A percentile compares a stretch with the other conserved stretches of the same genome.
These are phyloP conservation scores for Anarrhichthys ocellatus DNA, from an alignment of 2,113 vertebrate species.

Conservation along the genomic window DNA sequence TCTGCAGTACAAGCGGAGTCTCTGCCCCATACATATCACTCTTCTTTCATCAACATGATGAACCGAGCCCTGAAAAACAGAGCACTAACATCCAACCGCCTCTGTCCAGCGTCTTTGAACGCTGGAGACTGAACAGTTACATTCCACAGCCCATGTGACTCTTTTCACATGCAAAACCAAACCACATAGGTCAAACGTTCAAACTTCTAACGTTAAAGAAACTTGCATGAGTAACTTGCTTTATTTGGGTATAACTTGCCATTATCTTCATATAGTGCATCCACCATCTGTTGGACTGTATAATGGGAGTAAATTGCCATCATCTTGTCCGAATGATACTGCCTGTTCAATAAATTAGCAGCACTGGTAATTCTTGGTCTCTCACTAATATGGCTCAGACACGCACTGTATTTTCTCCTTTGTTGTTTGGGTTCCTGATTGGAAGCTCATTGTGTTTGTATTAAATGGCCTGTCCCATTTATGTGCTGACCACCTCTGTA, in stretches of 20 bases:
- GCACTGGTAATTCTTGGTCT: background rate
- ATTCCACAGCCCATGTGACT: constrained; percentile 59
- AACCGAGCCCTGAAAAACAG: constrained; percentile 32
- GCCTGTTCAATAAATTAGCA: background rate
- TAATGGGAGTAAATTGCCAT: background rate
- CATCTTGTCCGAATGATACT: background rate
- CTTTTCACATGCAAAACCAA: constrained; percentile 45
- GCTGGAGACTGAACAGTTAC: constrained; percentile 32
- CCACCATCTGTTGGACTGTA: background rate
- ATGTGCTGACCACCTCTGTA: background rate
- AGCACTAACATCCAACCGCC: background rate
- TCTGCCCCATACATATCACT: constrained; percentile 26
- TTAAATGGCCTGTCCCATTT: background rate
- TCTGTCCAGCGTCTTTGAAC: constrained; percentile 19
- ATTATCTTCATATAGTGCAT: background rate
- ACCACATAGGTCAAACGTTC: constrained; percentile 17
- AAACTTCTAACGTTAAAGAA: background rate
- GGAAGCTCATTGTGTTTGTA: background rate
- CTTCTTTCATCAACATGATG: constrained; percentile 54
- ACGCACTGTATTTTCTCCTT: background rate
- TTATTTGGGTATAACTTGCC: background rate
- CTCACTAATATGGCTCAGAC: background rate
- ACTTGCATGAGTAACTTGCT: background rate
- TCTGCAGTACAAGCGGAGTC: constrained; percentile 39
- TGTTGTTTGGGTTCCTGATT: background rate